phyloP scores from a whole-genome alignment of 2,797 vertebrate genomes.

The Spinus olivaceus region DNA sequence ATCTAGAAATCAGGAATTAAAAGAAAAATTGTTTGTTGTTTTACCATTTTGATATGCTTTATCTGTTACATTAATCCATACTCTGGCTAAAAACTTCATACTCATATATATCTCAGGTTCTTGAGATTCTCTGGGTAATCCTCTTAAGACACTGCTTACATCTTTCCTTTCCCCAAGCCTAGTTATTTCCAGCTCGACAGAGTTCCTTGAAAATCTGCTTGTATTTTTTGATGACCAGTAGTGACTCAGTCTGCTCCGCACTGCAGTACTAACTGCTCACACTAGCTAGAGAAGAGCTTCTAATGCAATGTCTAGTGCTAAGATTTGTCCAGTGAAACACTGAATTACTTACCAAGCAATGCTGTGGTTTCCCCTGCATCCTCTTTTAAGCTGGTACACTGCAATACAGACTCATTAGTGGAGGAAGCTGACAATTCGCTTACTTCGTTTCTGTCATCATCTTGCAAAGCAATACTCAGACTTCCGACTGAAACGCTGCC shows the following conservation, averaged over 20 bases:
- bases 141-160: neutral
- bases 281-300: neutral
- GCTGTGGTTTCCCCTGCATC: slow-evolving; percentile 71
- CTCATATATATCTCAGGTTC: neutral
- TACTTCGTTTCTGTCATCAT: slow-evolving; percentile 64
- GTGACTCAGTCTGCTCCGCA: neutral
- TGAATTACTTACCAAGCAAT: slow-evolving; percentile 70
- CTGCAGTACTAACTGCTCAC: neutral
- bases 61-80: neutral
- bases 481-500: slow-evolving; percentile 62
- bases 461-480: slow-evolving; percentile 63
- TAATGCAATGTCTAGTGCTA: neutral
- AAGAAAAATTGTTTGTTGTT: neutral
- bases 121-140: neutral
- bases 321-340: neutral
- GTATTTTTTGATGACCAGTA: neutral
- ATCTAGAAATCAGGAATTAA: slow-evolving; percentile 61
- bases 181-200: neutral
- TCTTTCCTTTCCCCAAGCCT: neutral
- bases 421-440: slow-evolving; percentile 64
- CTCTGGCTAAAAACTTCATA: neutral
- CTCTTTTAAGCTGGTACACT: slow-evolving; percentile 68
- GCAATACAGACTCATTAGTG: slow-evolving; percentile 49
- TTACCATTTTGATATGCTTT: neutral
- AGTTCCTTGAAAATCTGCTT: neutral